These are phyloP conservation scores for Eupeodes latifasciatus DNA, from an alignment of 2,888 invertebrate genomes.

Conservation along the genomic window DNA sequence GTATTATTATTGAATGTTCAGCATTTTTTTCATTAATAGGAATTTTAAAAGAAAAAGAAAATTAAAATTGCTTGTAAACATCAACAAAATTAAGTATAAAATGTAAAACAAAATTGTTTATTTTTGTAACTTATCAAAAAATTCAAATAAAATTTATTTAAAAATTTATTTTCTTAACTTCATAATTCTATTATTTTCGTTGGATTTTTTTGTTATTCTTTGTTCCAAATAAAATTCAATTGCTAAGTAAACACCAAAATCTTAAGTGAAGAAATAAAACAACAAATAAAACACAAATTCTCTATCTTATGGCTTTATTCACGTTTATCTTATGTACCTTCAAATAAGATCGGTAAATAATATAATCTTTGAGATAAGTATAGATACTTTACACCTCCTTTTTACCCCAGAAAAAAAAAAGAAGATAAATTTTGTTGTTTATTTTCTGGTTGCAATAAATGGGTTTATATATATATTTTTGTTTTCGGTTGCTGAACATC, in stretches of 20 bases:
- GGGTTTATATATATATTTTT: neutral
- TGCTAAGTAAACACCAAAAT: slow-evolving; percentile 46
- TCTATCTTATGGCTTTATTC: slow-evolving; percentile 33
- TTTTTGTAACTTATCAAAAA: no score
- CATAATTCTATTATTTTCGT: slow-evolving; percentile 11
- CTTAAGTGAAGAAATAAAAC: neutral
- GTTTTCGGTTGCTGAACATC: no score
- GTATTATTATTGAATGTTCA: no score
- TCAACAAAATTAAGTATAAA: no score
- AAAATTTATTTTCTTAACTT: neutral
- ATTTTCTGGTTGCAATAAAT: neutral
- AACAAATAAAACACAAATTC: neutral
- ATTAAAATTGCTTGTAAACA: no score
- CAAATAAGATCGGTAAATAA: slow-evolving; percentile 31
- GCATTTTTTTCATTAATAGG: no score
- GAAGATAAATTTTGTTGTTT: neutral
- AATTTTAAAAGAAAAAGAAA: no score
- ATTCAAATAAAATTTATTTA: neutral
- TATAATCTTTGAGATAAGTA: slow-evolving; percentile 63
- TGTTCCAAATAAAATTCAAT: slow-evolving; percentile 50
- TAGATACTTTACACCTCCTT: slow-evolving; percentile 2
- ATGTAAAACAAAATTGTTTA: no score
- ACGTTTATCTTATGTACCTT: slow-evolving; percentile 48
- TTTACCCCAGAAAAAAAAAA: slow-evolving; percentile 8
- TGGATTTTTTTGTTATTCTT: neutral